phyloP scores from a whole-genome alignment of 2,888 invertebrate species.

The Cheilosia scutellata region DNA sequence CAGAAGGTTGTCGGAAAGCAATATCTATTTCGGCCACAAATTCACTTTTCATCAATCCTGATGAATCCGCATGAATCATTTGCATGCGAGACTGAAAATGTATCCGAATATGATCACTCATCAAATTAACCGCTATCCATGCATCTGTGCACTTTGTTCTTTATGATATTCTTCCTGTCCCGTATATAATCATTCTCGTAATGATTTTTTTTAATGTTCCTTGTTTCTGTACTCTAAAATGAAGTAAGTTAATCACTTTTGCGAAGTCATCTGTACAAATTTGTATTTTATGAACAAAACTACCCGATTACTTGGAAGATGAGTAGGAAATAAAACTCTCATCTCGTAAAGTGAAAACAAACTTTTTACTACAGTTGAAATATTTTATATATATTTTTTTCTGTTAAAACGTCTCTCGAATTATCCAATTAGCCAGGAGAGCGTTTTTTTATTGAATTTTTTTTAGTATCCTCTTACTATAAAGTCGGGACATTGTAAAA shows the following conservation, averaged over 20 bases:
- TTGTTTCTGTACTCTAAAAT: neutral
- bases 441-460: slow-evolving; percentile 4
- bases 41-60: too few relatives aligned
- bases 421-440: slow-evolving; percentile 62
- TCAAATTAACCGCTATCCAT: too few relatives aligned
- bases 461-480: slow-evolving; percentile 19
- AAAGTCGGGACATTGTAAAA: slow-evolving; percentile 52
- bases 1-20: too few relatives aligned
- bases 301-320: slow-evolving; percentile 22
- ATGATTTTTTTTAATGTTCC: neutral
- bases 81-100: too few relatives aligned
- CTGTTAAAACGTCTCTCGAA: slow-evolving; percentile 17
- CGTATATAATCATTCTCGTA: neutral
- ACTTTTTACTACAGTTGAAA: slow-evolving; percentile 53
- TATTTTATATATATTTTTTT: neutral
- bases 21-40: too few relatives aligned
- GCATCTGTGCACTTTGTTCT: too few relatives aligned
- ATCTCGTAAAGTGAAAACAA: slow-evolving; percentile 21
- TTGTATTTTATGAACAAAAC: slow-evolving; percentile 65
- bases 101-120: too few relatives aligned
- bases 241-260: slow-evolving; percentile 27
- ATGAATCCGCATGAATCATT: too few relatives aligned
- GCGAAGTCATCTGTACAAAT: slow-evolving; percentile 40
- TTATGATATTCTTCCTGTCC: neutral
- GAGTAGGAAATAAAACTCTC: slow-evolving; percentile 45